These are phyloP conservation scores for Sphenopsis melanotis DNA, from an alignment of 2,797 vertebrate genomes.

Conservation along the genomic window DNA sequence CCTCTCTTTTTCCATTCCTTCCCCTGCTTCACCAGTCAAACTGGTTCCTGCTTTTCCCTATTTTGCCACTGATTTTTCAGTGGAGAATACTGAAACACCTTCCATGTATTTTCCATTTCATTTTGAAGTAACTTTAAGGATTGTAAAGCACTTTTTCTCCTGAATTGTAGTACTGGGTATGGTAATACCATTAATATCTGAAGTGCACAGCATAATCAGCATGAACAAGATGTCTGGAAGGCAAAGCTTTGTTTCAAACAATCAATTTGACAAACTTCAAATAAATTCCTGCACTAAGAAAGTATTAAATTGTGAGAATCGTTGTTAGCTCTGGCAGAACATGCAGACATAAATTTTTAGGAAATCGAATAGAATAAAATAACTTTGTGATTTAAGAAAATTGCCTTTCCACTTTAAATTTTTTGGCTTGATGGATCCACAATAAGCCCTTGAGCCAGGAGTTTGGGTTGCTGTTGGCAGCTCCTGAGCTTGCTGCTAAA, in stretches of 20 bases:
- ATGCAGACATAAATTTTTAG: neutral
- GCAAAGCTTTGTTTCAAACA: neutral
- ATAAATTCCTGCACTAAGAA: neutral
- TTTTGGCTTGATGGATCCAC: neutral
- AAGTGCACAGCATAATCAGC: neutral
- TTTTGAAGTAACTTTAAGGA: neutral
- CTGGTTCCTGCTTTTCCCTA: neutral
- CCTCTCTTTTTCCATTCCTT: neutral
- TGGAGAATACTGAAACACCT: neutral
- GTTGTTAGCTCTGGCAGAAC: neutral
- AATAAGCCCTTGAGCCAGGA: neutral
- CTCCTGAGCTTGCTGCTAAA: neutral
- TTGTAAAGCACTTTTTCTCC: neutral
- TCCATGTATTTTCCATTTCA: neutral
- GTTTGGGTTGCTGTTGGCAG: neutral
- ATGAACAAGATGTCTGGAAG: neutral
- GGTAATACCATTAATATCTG: neutral
- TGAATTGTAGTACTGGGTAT: neutral
- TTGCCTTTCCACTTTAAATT: neutral
- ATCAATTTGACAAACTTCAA: neutral
- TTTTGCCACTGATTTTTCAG: neutral
- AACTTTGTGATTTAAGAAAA: neutral
- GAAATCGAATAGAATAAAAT: neutral
- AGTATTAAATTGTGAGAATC: neutral
- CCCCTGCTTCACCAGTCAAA: neutral